Evolutionary conservation across 1,140 invertebrate species (phyloP), one percentile per base, ranked within the genome.

Genomic region (Protaetia brevitarsis): DNA sequence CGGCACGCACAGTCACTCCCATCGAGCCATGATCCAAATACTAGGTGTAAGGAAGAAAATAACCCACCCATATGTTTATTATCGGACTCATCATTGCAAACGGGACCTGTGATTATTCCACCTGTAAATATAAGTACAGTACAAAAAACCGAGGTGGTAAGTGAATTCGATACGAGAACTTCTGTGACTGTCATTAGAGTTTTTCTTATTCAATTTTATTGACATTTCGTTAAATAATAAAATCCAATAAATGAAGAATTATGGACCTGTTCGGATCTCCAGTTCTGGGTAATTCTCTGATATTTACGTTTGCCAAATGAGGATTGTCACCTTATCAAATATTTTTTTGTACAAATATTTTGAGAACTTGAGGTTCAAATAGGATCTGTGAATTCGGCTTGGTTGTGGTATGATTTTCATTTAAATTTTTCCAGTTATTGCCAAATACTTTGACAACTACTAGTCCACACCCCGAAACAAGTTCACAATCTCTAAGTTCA

Each of bases 391-490:
- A n/a, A n/a, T n/a, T n/a, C n/a, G n/a, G n/a, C n/a, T n/a, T n/a
- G n/a, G n/a, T n/a, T n/a, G n/a, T n/a, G n/a, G n/a, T n/a, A n/a
- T n/a, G n/a, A n/a, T n/a, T n/a, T n/a, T n/a, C n/a, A n/a, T 23
- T 8, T 51, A 23, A 16, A 19, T 34, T 41, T 63, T 75, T 76
- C 45, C 57, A 76, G 76, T 68, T 74, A 29, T 63, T 74, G 61
- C 51, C 74, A 19, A 74, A 66, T 61, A 71, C 75, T n/a, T 71
- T 74, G 34, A 76, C 72, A 62, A 68, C 71, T 26, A 74, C 69
- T 65, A 78, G 76, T 70, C 74, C 74, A 16, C 61, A 67, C 11
- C 45, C 75, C 30, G 73, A 74, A 51, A 51, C 41, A 2, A 51
- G 41, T 59, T 59, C 57, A 27, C 57, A 59, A 29, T 60, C 64